A percentile compares a stretch with the other conserved stretches of the same genome.
These are phyloP conservation scores for Forbesichthys agassizii DNA, from an alignment of 2,113 vertebrate species.

Conservation along the genomic window DNA sequence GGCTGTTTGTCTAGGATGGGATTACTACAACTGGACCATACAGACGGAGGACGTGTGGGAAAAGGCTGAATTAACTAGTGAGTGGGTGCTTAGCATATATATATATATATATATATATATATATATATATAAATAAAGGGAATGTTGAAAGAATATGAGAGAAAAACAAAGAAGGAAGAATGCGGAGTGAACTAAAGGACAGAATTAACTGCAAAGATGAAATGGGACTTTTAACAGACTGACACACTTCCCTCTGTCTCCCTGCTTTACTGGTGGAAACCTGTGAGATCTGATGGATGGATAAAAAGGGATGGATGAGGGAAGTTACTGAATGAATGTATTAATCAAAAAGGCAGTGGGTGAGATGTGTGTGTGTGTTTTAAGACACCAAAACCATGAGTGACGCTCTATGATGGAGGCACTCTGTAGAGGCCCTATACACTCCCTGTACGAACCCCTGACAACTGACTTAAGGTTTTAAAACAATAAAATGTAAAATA, in stretches of 20 bases:
- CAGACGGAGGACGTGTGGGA: slow-evolving; percentile 29
- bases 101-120: not conserved
- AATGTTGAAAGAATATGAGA: slow-evolving; percentile 39
- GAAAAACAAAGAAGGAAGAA: slow-evolving; percentile 30
- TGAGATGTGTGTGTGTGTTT: slow-evolving; percentile 26
- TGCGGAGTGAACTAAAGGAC: slow-evolving; percentile 39
- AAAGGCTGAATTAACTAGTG: slow-evolving; percentile 53
- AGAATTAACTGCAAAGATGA: slow-evolving; percentile 45
- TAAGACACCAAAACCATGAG: slow-evolving; percentile 59
- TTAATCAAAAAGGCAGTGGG: slow-evolving; percentile 25
- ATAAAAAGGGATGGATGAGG: slow-evolving; percentile 30
- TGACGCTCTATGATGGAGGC: slow-evolving; percentile 64
- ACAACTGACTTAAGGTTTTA: slow-evolving; percentile 69
- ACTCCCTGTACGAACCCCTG: slow-evolving; percentile 49
- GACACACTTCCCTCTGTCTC: slow-evolving; percentile 70
- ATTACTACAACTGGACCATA: slow-evolving; percentile 60
- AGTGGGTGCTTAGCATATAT: slow-evolving; percentile 49
- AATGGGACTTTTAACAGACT: slow-evolving; percentile 52
- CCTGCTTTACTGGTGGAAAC: slow-evolving; percentile 53
- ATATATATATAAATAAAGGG: slow-evolving; percentile 25
- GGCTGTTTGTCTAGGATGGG: slow-evolving; percentile 50
- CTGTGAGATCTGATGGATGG: slow-evolving; percentile 47
- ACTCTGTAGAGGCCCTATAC: slow-evolving; percentile 60
- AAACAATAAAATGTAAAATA: slow-evolving; percentile 24
- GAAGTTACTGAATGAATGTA: slow-evolving; percentile 53